Evolutionary conservation across 2,113 vertebrate species (phyloP).

Genomic region (Hippocampus mohnikei): DNA sequence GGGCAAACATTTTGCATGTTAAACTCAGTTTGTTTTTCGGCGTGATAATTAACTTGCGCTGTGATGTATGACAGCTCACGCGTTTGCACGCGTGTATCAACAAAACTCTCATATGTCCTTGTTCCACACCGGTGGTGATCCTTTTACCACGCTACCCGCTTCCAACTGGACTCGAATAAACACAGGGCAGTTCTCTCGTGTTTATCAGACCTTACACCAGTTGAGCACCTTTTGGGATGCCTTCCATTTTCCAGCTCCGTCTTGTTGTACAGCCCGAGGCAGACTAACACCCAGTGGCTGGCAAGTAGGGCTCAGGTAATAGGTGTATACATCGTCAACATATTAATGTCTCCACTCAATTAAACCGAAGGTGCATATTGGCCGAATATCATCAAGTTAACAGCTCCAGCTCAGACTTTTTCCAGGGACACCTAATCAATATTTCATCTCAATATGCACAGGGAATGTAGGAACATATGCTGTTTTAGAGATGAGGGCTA

Average conservation of each 20-base stretch:
- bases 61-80: conserved; percentile 9
- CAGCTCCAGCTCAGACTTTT: conserved; percentile 48
- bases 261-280: conserved; percentile 58
- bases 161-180: conserved; percentile 48
- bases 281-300: conserved; percentile 59
- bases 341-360: conserved; percentile 59
- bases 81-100: conserved; percentile 39
- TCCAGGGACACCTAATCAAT: conserved; percentile 52
- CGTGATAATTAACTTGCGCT: conserved; percentile 40
- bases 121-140: conserved; percentile 46
- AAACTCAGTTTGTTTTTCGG: conserved; percentile 31
- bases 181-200: conserved; percentile 48
- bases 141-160: conserved; percentile 13
- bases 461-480: conserved; percentile 38
- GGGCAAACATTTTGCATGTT: conserved; percentile 13
- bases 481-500: conserved; percentile 21
- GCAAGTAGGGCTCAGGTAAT: conserved; percentile 40
- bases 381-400: conserved; percentile 54
- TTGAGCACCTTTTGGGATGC: conserved; percentile 57
- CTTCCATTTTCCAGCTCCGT: conserved; percentile 53
- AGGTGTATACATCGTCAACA: conserved; percentile 52
- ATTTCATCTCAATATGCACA: conserved; percentile 57
- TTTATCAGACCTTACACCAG: conserved; percentile 58
- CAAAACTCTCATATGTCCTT: conserved; percentile 20
- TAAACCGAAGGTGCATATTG: conserved; percentile 47